Conservation (phyloP, 2,888 invertebrate genomes). For the Andrena haemorrhoa region DNA sequence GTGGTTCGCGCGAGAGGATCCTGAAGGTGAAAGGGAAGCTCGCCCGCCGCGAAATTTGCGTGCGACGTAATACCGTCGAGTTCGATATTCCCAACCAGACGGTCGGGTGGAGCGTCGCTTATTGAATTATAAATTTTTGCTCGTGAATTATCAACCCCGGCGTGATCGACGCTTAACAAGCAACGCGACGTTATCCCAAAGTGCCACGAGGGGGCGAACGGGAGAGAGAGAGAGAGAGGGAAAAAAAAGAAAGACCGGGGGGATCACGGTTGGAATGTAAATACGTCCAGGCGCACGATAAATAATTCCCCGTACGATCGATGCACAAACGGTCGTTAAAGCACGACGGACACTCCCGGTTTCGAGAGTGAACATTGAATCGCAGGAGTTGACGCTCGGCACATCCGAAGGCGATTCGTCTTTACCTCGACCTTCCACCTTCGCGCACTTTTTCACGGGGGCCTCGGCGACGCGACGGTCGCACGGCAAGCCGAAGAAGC, state of each 20-base stretch:
- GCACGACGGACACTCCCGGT: slow-evolving; percentile 24
- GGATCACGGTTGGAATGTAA: slow-evolving; percentile 36
- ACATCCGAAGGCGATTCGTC: slow-evolving; percentile 60
- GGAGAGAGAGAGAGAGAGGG: too few species aligned
- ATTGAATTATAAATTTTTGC: slow-evolving; percentile 19
- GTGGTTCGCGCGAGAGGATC: neutral
- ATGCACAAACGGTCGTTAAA: slow-evolving; percentile 34
- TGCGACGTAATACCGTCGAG: neutral
- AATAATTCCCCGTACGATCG: slow-evolving; percentile 41
- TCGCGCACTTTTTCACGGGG: slow-evolving; percentile 61
- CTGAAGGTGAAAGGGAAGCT: slow-evolving; percentile 1
- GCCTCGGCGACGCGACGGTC: slow-evolving; percentile 3
- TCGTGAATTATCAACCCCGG: slow-evolving; percentile 23
- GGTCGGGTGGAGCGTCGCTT: neutral
- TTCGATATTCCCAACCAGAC: slow-evolving; percentile 9
- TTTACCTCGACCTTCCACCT: slow-evolving; percentile 64
- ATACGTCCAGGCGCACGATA: slow-evolving; percentile 18
- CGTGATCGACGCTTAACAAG: slow-evolving; percentile 9
- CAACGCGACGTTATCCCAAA: slow-evolving; percentile 12
- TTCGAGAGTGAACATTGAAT: slow-evolving; percentile 35
- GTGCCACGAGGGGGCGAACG: neutral
- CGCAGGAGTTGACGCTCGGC: slow-evolving; percentile 51
- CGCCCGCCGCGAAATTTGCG: too few species aligned
- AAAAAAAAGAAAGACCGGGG: neutral
- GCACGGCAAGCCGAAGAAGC: slow-evolving; percentile 52